phyloP scores from a whole-genome alignment of 2,888 invertebrate species.

The Diarsia rubi region DNA sequence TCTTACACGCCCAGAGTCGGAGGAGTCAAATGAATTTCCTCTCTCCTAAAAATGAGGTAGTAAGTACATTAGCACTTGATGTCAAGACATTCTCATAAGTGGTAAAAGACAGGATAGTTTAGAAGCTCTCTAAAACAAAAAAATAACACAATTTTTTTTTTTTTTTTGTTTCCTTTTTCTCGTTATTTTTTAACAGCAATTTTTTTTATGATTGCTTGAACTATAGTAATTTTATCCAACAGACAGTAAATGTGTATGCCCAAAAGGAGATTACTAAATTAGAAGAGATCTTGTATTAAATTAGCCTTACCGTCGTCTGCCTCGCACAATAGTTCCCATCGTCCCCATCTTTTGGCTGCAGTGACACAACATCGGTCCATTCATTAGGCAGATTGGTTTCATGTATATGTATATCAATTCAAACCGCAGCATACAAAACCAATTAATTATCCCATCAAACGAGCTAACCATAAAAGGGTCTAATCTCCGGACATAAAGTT shows the following conservation, averaged over 20 bases:
- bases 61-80: not conserved
- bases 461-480: constrained; percentile 35
- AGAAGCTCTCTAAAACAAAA: not conserved
- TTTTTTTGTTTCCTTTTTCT: not conserved
- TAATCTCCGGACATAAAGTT: constrained; percentile 16
- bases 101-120: not conserved
- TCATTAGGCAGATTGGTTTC: constrained; percentile 47
- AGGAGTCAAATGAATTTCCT: too few species aligned
- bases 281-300: not conserved
- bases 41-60: too few species aligned
- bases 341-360: not conserved
- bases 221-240: not conserved
- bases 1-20: too few species aligned
- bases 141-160: too few species aligned
- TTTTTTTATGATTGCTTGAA: not conserved
- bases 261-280: not conserved
- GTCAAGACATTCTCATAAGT: not conserved
- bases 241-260: too few species aligned
- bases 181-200: not conserved
- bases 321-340: not conserved
- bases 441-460: constrained; percentile 47
- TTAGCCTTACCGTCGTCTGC: not conserved
- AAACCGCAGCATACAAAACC: constrained; percentile 31
- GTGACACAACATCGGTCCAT: constrained; percentile 17
- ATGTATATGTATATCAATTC: constrained; percentile 35